Evolutionary conservation across 2,113 vertebrate species (phyloP).

Genomic region (Promerops cafer): DNA sequence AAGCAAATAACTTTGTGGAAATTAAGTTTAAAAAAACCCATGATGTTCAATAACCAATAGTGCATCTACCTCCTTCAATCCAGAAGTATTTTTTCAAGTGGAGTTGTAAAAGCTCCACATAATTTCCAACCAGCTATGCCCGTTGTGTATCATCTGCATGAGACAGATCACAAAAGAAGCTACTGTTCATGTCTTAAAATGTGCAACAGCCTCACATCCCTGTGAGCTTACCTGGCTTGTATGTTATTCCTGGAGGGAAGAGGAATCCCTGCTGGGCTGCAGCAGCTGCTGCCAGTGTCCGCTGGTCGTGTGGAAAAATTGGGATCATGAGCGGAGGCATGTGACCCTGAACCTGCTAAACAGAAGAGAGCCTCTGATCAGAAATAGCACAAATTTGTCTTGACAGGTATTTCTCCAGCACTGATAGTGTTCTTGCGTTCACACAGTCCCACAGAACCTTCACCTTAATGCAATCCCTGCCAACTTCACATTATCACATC

Average conservation of each 20-base stretch:
- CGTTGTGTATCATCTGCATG: background rate
- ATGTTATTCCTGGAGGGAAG: constrained; percentile 98
- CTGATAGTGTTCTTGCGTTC: constrained; percentile 68
- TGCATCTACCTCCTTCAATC: background rate
- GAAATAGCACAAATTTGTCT: constrained; percentile 74
- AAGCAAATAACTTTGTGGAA: background rate
- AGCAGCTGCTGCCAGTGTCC: constrained; percentile 96
- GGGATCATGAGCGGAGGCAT: constrained; percentile 99
- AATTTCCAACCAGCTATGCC: background rate
- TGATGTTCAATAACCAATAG: background rate
- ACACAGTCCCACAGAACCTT: constrained; percentile 68
- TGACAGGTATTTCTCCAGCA: constrained; percentile 81
- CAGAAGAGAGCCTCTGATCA: constrained; percentile 83
- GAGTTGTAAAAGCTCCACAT: background rate
- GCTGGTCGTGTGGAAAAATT: constrained; percentile 99
- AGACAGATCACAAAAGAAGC: background rate
- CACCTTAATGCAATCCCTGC: constrained; percentile 69
- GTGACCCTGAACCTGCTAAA: constrained; percentile 99
- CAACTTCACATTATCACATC: constrained; percentile 74
- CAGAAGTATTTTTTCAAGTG: background rate
- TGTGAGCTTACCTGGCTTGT: constrained; percentile 93
- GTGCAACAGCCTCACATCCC: constrained; percentile 25
- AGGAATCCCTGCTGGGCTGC: constrained; percentile 99
- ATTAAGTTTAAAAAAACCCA: background rate
- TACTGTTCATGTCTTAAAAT: background rate